Conservation (phyloP, 2,113 vertebrate genomes). For the Poecile atricapillus region DNA sequence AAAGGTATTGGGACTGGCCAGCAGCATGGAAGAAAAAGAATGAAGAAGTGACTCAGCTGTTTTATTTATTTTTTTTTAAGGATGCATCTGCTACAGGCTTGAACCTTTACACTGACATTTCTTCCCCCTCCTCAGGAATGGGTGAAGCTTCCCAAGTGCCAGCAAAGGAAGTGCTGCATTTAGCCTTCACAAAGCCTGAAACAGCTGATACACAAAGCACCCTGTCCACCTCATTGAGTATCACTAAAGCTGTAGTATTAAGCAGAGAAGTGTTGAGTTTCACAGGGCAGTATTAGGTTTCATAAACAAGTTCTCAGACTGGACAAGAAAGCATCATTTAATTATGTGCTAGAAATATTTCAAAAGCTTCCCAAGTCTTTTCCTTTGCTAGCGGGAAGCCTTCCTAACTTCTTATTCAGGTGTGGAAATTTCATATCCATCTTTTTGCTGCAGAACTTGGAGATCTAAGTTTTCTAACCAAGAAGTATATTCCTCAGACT, state of each 20-base stretch:
- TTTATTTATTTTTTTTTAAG: neutral
- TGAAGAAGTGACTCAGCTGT: neutral
- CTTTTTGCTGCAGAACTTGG: neutral
- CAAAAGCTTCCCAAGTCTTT: neutral
- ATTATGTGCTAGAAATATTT: neutral
- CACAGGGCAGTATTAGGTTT: neutral
- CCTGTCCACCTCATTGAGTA: neutral
- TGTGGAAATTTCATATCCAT: neutral
- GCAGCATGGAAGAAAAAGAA: conserved; percentile 9
- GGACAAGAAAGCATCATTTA: neutral
- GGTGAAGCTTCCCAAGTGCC: neutral
- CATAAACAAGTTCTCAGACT: conserved; percentile 39
- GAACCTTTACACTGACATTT: neutral
- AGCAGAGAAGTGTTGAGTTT: neutral
- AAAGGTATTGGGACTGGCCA: neutral
- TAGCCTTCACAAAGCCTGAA: neutral
- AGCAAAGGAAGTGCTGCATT: neutral
- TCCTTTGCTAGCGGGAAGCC: neutral
- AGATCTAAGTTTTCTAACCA: neutral
- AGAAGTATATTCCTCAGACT: neutral
- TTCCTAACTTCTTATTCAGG: neutral
- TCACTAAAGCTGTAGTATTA: neutral
- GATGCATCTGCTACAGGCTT: neutral
- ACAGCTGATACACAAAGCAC: conserved; percentile 20
- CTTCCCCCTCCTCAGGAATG: neutral